Percentiles rank a stretch among this genome's conserved stretches.
phyloP scores from a whole-genome alignment of 2,888 invertebrate species.

The Allacma fusca region DNA sequence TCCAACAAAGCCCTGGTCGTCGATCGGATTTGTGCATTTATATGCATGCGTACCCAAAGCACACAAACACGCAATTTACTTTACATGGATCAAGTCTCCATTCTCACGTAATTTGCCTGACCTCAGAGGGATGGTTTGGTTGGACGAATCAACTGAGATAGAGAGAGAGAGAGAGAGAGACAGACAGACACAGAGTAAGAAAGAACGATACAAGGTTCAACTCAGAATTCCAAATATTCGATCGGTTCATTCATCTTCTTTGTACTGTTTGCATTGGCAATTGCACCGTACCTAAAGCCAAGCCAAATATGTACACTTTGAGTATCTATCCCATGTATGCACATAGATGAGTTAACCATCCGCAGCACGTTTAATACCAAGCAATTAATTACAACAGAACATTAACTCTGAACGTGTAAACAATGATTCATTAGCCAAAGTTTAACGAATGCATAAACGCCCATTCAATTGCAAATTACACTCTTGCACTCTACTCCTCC shows the following conservation, averaged over 20 bases:
- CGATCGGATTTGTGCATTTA: neutral
- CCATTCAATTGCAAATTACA: conserved; percentile 27
- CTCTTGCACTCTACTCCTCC: neutral
- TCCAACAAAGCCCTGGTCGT: neutral
- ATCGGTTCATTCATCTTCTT: conserved; percentile 13
- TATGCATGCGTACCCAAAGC: neutral
- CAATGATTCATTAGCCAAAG: conserved; percentile 39
- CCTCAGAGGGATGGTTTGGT: neutral
- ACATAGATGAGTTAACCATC: neutral
- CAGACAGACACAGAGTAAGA: too few species aligned
- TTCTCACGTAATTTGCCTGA: conserved; percentile 11
- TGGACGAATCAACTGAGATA: neutral
- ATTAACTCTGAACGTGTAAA: conserved; percentile 30
- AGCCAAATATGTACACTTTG: neutral
- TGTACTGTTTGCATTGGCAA: conserved; percentile 4
- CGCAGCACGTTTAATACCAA: neutral
- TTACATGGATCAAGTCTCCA: conserved; percentile 17
- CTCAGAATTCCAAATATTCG: conserved; percentile 19
- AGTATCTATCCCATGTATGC: neutral
- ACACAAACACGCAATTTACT: conserved; percentile 14
- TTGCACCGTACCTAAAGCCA: neutral
- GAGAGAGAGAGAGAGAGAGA: too few species aligned
- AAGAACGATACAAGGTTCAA: neutral
- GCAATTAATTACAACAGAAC: conserved; percentile 38
- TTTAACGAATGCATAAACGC: conserved; percentile 31